phyloP scores from a whole-genome alignment of 2,113 vertebrate species.

The Percopsis transmontana region DNA sequence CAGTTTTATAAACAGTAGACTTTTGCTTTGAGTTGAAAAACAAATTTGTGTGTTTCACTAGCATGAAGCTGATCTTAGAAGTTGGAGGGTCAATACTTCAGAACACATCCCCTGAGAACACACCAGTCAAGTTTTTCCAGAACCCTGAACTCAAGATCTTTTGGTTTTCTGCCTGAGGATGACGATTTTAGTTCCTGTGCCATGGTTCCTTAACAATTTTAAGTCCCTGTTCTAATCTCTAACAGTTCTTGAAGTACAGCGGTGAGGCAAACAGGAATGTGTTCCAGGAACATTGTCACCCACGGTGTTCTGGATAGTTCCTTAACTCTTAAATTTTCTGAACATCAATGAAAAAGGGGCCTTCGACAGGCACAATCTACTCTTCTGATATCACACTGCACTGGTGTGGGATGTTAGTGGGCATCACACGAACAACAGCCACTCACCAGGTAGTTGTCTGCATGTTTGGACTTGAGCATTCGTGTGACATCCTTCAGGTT shows the following conservation, averaged over 20 bases:
- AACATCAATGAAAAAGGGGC: no score
- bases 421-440: not conserved
- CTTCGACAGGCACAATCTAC: not conserved
- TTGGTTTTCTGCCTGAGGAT: not conserved
- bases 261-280: no score
- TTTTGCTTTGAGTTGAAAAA: not conserved
- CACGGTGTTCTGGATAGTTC: no score
- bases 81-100: constrained; percentile 18
- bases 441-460: constrained; percentile 94
- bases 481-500: constrained; percentile 89
- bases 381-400: not conserved
- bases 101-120: constrained; percentile 14
- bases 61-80: constrained; percentile 4
- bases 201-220: no score
- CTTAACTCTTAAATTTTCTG: no score
- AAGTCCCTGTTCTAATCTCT: no score
- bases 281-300: no score
- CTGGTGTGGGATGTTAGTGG: not conserved
- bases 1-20: not conserved
- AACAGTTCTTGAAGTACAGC: no score
- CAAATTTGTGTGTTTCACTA: not conserved
- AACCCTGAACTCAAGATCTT: constrained; percentile 12
- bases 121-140: not conserved
- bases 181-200: no score
- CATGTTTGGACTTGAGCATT: constrained; percentile 97